Base-by-base conservation (phyloP, 2,113 vertebrate species). In the Pseudopodoces humilis region DNA sequence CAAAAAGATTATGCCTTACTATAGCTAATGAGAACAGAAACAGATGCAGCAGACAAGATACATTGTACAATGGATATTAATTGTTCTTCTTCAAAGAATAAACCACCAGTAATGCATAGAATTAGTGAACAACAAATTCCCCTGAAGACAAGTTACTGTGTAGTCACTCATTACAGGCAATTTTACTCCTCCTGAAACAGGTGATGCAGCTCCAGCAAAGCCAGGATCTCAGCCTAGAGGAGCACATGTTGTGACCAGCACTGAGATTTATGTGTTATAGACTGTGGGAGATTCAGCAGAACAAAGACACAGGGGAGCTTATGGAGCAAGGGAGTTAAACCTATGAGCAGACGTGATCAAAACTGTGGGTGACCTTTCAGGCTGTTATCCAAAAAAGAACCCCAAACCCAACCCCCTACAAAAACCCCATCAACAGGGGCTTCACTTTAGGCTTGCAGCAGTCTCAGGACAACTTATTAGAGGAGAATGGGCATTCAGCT, bases 71-170 rank as follows among this genome's bases (percentile, higher is more conserved):
- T 52, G 60, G 79, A 90, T 94, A 93, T 90, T 86, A 95, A 95
- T 94, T 8, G 46, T 88, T 77, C 79, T 81, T 84, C 85, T 94
- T 84, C 85, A 72, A 92, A 94, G 91, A 67, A 88, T 65, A 90
- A 94, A 82, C 78, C 68, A 90, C 87, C 64, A 53, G 64, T 95
- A 95, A 95, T 88, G 92, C 90, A 86, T 65, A 53, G 80, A 71
- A 88, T 96, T 94, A 94, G 92, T 92, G 94, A 94, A 93, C 87
- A 91, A 83, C 24, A 59, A 90, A 74, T 78, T 90, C 37, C 88
- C 91, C 88, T 41, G 56, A 90, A 91, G 88, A 93, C 72, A 78
- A 75, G 64, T 83, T 81, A 71, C 31, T 59, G 35, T 86, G 71
- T 69, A 92, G 92, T 80, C 68, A 82, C 60, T 91, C 56, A 86